These are phyloP conservation scores for Drosophila lacertosa DNA, from an alignment of 1,140 invertebrate genomes.

Conservation along the genomic window DNA sequence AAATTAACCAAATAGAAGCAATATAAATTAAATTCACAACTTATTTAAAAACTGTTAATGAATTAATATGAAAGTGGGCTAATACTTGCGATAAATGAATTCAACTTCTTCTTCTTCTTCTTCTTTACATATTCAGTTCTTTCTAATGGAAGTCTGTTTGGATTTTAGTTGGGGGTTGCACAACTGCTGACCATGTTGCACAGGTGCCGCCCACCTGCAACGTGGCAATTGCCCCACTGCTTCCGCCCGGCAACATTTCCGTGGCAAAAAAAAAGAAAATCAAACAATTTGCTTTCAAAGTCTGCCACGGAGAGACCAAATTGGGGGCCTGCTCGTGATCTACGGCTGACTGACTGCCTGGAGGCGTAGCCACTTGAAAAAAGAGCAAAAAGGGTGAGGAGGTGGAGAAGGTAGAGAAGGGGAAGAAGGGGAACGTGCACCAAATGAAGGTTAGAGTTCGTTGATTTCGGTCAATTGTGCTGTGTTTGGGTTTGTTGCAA, in stretches of 20 bases:
- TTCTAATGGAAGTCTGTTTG: not conserved
- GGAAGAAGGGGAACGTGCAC: constrained; percentile 23
- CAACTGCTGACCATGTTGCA: constrained; percentile 9
- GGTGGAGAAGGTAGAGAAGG: too few species aligned
- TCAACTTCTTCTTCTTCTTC: too few species aligned
- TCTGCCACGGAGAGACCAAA: constrained; percentile 44
- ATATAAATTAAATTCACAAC: too few species aligned
- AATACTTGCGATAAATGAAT: too few species aligned
- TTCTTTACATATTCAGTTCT: too few species aligned
- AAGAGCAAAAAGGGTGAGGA: too few species aligned
- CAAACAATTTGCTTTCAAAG: constrained; percentile 66
- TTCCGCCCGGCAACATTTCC: constrained; percentile 63
- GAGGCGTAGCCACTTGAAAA: constrained; percentile 24
- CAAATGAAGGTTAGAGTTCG: constrained; percentile 76
- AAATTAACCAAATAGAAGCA: too few species aligned
- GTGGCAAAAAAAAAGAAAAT: constrained; percentile 58
- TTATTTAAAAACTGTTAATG: too few species aligned
- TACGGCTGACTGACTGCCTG: constrained; percentile 26
- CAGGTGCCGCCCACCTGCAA: constrained; percentile 39
- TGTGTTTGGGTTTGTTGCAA: not conserved
- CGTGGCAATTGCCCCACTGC: constrained; percentile 47
- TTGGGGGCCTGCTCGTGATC: constrained; percentile 46
- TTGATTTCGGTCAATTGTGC: constrained; percentile 61
- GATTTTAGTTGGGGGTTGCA: not conserved
- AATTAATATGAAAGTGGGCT: too few species aligned